These are phyloP conservation scores for Agonum fuliginosum DNA, from an alignment of 2,888 invertebrate genomes.

Conservation along the genomic window DNA sequence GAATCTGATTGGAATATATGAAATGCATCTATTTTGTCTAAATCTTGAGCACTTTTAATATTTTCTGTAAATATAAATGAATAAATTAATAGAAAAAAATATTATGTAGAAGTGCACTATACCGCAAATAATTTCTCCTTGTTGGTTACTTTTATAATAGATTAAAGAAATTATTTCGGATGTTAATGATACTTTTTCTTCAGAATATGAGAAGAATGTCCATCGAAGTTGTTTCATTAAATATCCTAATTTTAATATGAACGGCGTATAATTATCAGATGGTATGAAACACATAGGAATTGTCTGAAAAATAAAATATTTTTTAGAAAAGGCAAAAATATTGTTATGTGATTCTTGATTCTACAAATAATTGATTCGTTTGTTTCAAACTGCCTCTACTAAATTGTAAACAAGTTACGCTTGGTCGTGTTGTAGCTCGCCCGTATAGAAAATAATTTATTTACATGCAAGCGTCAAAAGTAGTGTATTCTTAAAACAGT, in stretches of 20 bases:
- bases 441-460: no score
- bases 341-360: no score
- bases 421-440: no score
- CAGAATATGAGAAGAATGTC: conserved; percentile 47
- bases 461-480: no score
- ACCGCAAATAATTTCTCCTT: conserved; percentile 9
- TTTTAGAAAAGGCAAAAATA: background rate
- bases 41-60: conserved; percentile 1
- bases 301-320: conserved; percentile 47
- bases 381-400: no score
- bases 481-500: no score
- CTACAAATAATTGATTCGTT: no score
- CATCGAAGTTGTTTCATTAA: conserved; percentile 31
- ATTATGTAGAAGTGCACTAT: background rate
- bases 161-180: conserved; percentile 44
- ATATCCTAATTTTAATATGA: conserved; percentile 31
- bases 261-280: background rate
- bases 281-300: conserved; percentile 18
- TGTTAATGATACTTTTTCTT: conserved; percentile 32
- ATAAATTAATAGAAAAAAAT: background rate
- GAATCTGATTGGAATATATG: conserved; percentile 1
- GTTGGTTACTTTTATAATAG: conserved; percentile 21
- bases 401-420: no score
- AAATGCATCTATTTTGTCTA: conserved; percentile 41
- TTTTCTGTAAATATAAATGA: conserved; percentile 37